Percentiles rank a stretch among this genome's conserved stretches.
These are phyloP conservation scores for Eutolmus rufibarbis DNA, from an alignment of 2,888 invertebrate genomes.

Conservation along the genomic window DNA sequence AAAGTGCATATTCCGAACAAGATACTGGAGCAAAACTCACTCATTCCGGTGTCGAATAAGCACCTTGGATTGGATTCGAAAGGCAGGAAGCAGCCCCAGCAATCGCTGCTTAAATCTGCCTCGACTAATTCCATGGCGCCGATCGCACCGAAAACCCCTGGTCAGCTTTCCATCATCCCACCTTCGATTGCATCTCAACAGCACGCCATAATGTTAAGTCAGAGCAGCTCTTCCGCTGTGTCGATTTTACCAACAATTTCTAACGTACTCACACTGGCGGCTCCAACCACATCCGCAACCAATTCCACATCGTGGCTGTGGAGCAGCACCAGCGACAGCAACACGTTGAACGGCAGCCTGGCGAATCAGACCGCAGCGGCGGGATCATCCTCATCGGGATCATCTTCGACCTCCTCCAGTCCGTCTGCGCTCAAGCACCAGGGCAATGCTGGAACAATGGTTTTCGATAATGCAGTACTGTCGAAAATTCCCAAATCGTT, in stretches of 20 bases:
- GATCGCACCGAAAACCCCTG: neutral
- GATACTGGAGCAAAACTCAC: conserved; percentile 50
- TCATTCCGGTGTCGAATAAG: conserved; percentile 47
- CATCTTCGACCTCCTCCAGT: conserved; percentile 17
- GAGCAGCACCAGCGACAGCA: conserved; percentile 10
- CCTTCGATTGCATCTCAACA: conserved; percentile 23
- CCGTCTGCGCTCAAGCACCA: conserved; percentile 47
- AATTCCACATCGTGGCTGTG: conserved; percentile 37
- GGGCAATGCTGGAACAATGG: conserved; percentile 55
- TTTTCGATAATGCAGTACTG: conserved; percentile 65
- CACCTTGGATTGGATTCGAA: conserved; percentile 39
- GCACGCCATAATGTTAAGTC: neutral
- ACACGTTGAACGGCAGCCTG: neutral
- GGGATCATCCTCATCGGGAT: conserved; percentile 55
- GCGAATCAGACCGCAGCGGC: conserved; percentile 39
- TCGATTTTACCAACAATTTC: conserved; percentile 38
- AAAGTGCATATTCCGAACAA: conserved; percentile 50
- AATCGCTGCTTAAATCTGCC: conserved; percentile 36
- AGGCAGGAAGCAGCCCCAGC: conserved; percentile 42
- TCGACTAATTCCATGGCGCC: neutral
- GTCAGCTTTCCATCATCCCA: conserved; percentile 18
- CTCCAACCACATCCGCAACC: neutral
- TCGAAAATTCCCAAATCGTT: conserved; percentile 83
- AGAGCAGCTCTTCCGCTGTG: neutral
- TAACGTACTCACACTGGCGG: conserved; percentile 14